Evolutionary conservation across 2,888 invertebrate species (phyloP).

Genomic region (Coleophora flavipennella): DNA sequence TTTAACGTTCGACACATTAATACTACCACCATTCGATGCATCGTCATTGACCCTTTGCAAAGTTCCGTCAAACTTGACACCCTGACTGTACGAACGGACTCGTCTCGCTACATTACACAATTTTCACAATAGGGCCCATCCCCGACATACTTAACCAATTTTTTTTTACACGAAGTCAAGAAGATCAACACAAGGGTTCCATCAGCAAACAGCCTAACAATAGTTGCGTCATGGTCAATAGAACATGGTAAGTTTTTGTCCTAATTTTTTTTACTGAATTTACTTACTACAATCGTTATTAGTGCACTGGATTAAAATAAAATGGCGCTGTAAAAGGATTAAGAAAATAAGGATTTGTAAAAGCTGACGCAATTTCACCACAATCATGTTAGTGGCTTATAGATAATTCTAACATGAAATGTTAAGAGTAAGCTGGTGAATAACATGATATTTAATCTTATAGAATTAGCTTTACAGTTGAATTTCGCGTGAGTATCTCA

Average conservation of each 20-base stretch:
- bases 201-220: constrained; percentile 66
- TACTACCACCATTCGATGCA: too few species aligned
- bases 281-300: constrained; percentile 35
- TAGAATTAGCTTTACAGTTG: too few species aligned
- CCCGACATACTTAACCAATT: constrained; percentile 56
- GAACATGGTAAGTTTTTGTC: constrained; percentile 49
- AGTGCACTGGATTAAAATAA: constrained; percentile 37
- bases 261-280: constrained; percentile 30
- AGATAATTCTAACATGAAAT: too few species aligned
- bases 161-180: constrained; percentile 66
- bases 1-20: too few species aligned
- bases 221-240: constrained; percentile 71
- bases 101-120: constrained; percentile 69
- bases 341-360: constrained; percentile 19
- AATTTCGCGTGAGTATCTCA: too few species aligned
- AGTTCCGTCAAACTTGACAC: too few species aligned
- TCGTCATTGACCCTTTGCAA: too few species aligned
- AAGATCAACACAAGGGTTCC: constrained; percentile 61
- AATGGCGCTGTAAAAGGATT: constrained; percentile 38
- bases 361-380: constrained; percentile 12
- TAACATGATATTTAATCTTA: too few species aligned
- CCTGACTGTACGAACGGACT: constrained; percentile 31
- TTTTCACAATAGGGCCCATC: constrained; percentile 63
- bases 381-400: constrained; percentile 13
- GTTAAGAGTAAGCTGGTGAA: too few species aligned